A percentile compares a stretch with the other conserved stretches of the same genome.
phyloP scores from a whole-genome alignment of 2,113 vertebrate species.

The Alexandromys fortis region DNA sequence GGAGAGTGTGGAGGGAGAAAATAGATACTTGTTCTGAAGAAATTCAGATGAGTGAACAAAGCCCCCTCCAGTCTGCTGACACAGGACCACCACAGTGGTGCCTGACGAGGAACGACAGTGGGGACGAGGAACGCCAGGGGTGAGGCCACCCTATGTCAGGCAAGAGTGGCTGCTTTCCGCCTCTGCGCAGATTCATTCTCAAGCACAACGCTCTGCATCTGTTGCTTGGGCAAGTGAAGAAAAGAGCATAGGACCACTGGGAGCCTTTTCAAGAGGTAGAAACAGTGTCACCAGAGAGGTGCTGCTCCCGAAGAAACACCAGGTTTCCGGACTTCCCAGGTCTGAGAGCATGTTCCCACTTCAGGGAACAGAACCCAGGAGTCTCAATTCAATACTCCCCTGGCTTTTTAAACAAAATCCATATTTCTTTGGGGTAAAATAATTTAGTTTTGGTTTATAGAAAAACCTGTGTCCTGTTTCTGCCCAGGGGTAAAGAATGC shows the following conservation, averaged over 20 bases:
- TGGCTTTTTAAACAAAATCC: slow-evolving; percentile 11
- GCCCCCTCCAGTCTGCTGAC: not conserved
- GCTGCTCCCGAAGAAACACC: not conserved
- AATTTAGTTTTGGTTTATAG: not conserved
- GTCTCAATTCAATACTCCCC: not conserved
- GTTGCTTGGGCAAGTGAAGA: not conserved
- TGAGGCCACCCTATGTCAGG: not conserved
- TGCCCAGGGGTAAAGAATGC: not conserved
- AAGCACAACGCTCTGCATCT: not conserved
- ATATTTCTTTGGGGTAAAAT: not conserved
- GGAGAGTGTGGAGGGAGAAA: not conserved
- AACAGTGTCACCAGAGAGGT: not conserved
- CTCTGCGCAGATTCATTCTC: not conserved
- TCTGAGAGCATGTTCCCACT: not conserved
- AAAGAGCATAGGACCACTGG: not conserved
- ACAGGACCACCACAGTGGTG: slow-evolving; percentile 37
- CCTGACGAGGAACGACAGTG: not conserved
- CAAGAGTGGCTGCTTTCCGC: not conserved
- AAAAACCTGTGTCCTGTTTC: not conserved
- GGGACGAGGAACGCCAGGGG: not conserved
- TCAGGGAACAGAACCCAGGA: not conserved
- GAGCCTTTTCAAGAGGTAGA: not conserved
- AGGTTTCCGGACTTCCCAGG: not conserved
- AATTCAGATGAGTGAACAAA: slow-evolving; percentile 52
- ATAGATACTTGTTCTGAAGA: not conserved